Base-by-base conservation (phyloP, 1,140 invertebrate genomes). In the Adelges cooleyi region DNA sequence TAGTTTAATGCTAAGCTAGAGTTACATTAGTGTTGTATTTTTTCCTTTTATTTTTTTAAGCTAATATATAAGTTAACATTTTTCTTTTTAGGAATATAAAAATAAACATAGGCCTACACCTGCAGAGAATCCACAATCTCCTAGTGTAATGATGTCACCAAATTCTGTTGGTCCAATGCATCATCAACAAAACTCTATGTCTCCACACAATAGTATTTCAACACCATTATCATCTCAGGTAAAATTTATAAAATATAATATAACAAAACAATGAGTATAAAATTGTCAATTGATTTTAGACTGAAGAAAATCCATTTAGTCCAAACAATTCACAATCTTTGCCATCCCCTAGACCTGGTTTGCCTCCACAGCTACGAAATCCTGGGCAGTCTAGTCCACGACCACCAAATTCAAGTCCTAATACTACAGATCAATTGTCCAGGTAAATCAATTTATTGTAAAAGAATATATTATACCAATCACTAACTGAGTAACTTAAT, bases 161-260 rank as follows among this genome's bases (percentile, higher is more conserved):
- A 62, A 46, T 33, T 48, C 56, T 20, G 40, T 44, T 17, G 56
- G 62, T 0, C n/a, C 65, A 36, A 66, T 51, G 23, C 46, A 54
- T 65, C 66, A 48, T 27, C 66, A 67, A 65, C 54, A 50, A 17
- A 65, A 33, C 17, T 59, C 66, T 1, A 50, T 65, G 36, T 78
- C 80, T 66, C 77, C 77, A 13, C 82, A 80, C 3, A 81, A 81
- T 3, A 70, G 80, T 53, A 81, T 82, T 25, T 80, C 79, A 3
- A 83, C 80, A 46, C 82, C 81, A 0, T 80, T 81, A 66, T n/a
- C n/a, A n/a, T 83, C 81, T 4, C 80, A 84, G 72, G 78, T 72
- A 51, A 6, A 33, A 33, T 33, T 33, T 33, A 33, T 5, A n/a
- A n/a, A n/a, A n/a, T n/a, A n/a, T n/a, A n/a, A n/a, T n/a, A n/a